Percentiles rank a stretch among this genome's conserved stretches.
These are phyloP conservation scores for Erebia aethiops DNA, from an alignment of 2,888 invertebrate genomes.

Conservation along the genomic window DNA sequence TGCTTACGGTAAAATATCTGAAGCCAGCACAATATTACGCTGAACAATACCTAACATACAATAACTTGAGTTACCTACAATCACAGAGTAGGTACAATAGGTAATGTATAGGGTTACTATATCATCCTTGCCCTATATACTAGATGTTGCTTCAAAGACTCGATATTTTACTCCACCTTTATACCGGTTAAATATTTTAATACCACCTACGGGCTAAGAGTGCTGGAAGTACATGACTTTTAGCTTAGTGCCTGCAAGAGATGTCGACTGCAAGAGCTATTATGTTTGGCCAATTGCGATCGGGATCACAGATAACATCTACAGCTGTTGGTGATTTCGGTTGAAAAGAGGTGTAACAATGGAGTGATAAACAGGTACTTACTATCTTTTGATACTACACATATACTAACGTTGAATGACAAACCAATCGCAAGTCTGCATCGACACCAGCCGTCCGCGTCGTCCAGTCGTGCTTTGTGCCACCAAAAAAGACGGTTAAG, in stretches of 20 bases:
- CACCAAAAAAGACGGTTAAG: no score
- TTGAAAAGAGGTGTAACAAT: no score
- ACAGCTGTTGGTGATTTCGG: background rate
- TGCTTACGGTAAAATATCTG: background rate
- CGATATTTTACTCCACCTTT: constrained; percentile 23
- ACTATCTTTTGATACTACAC: no score
- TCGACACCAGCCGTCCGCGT: no score
- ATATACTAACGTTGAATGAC: no score
- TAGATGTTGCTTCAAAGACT: constrained; percentile 8
- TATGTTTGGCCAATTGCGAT: background rate
- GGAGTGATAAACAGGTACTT: no score
- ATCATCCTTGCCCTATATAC: constrained; percentile 33
- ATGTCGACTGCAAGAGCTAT: constrained; percentile 11
- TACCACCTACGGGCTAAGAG: constrained; percentile 24
- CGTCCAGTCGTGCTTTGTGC: no score
- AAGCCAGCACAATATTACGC: background rate
- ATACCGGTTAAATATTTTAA: constrained; percentile 32
- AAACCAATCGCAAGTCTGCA: no score
- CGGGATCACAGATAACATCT: background rate
- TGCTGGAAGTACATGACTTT: constrained; percentile 12
- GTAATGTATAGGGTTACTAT: constrained; percentile 10
- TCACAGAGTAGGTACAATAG: no score
- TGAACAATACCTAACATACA: background rate
- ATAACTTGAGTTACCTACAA: background rate
- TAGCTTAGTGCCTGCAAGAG: background rate